Base-by-base conservation (phyloP, 1,140 invertebrate genomes). In the Trachymyrmex septentrionalis region DNA sequence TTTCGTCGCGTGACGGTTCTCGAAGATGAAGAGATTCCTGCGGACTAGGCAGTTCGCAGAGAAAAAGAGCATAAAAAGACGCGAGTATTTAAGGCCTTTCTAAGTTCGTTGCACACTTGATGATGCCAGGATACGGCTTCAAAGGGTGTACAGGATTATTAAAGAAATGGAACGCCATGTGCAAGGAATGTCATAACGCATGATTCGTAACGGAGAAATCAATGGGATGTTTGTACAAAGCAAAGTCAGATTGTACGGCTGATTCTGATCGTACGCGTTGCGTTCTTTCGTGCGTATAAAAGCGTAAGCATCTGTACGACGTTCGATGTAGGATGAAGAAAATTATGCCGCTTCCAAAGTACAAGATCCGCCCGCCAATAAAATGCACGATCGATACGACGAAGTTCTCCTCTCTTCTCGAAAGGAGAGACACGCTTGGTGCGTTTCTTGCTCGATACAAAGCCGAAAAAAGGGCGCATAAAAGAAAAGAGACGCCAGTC, bases 1-100 rank as follows among this genome's bases (percentile, higher is more conserved):
- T 92, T 93, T 94, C 93, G 92, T 93, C 91, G 90, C 92, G 91
- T 93, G 92, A 93, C 90, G 91, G 77, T 67, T 67, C 66, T 85
- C 66, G 72, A 30, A 90, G 85, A 87, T 87, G 89, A 69, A 76
- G 73, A 89, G 86, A 91, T 91, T 92, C 91, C 63, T 91, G 53
- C 64, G 30, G 1, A 73, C 48, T 75, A 73, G 75, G 78, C 61
- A 67, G 73, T 53, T 34, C 19, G 59, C 53, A 63, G 85, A 63
- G 48, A 80, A 59, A 87, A 85, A 71, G 75, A 85, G 55, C 63
- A 61, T n/a, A 27, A 72, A 61, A 44, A 64, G 44, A 21, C 53
- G 34, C 27, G 38, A 59, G 44, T 63, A 71, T 84, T 76, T 71
- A 21, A 67, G 53, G 7, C 10, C 57, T 63, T 21, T 53, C 48